These are phyloP conservation scores for Rhabdomys pumilio DNA, from an alignment of 2,797 vertebrate species.

Conservation along the genomic window DNA sequence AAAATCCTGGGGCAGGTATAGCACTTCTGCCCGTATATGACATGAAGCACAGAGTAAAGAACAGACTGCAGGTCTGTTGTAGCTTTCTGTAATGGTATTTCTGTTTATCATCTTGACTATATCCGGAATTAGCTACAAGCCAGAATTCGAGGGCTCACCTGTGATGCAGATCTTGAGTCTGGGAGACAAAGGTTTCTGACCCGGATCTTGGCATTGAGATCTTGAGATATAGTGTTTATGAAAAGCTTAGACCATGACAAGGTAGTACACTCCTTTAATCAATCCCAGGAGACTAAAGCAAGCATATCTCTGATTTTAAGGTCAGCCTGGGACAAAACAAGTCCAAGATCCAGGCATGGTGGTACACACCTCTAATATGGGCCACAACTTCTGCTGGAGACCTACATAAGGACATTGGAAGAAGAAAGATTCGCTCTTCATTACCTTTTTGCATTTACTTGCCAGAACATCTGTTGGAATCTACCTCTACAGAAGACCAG, in stretches of 20 bases:
- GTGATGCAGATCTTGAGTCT: background rate
- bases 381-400: background rate
- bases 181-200: background rate
- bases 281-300: background rate
- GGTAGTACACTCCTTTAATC: background rate
- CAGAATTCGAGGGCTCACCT: background rate
- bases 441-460: background rate
- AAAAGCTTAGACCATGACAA: background rate
- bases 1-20: background rate
- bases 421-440: background rate
- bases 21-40: too few species aligned
- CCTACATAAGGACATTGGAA: background rate
- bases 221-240: background rate
- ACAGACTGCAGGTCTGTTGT: background rate
- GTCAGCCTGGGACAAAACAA: background rate
- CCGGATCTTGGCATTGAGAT: background rate
- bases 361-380: background rate
- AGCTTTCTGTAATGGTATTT: background rate
- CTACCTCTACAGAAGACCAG: background rate
- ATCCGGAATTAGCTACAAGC: background rate
- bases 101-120: background rate
- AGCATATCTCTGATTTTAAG: background rate
- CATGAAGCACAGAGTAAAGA: background rate
- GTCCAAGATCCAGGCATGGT: background rate
- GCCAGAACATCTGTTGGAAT: background rate